A percentile compares a stretch with the other conserved stretches of the same genome.
Conservation (phyloP, 2,113 vertebrate genomes). For the Zosterops japonicus region DNA sequence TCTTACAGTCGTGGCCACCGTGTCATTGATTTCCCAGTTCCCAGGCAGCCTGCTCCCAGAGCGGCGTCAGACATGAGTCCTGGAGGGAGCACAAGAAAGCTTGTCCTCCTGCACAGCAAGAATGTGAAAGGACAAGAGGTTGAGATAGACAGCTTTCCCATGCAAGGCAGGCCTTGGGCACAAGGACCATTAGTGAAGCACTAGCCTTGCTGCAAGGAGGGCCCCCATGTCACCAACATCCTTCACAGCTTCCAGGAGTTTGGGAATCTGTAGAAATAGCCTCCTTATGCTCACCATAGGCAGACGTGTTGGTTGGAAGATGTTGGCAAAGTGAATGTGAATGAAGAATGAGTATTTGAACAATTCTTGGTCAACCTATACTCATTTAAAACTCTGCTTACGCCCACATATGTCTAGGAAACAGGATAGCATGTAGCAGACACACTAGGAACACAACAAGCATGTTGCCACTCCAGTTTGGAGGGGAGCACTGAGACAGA, state of each 20-base stretch:
- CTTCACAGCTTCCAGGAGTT: background rate
- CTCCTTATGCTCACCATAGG: background rate
- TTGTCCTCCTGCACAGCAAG: background rate
- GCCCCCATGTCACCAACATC: background rate
- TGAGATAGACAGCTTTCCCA: background rate
- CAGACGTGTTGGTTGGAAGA: background rate
- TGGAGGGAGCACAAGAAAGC: background rate
- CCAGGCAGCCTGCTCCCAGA: background rate
- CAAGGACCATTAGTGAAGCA: background rate
- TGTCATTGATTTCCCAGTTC: background rate
- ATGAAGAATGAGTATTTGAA: background rate
- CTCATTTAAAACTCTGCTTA: background rate
- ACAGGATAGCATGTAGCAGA: background rate
- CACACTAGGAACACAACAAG: background rate
- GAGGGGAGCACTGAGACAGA: background rate
- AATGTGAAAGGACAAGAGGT: background rate
- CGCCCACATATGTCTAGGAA: background rate
- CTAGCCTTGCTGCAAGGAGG: background rate
- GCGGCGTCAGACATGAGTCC: background rate
- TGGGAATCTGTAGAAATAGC: background rate
- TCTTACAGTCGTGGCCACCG: background rate
- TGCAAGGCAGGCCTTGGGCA: background rate
- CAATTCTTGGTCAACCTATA: background rate
- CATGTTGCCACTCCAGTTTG: background rate
- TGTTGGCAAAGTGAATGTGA: background rate